These are phyloP conservation scores for Parauchenoglanis punctatus DNA, from an alignment of 2,797 vertebrate genomes.

Conservation along the genomic window DNA sequence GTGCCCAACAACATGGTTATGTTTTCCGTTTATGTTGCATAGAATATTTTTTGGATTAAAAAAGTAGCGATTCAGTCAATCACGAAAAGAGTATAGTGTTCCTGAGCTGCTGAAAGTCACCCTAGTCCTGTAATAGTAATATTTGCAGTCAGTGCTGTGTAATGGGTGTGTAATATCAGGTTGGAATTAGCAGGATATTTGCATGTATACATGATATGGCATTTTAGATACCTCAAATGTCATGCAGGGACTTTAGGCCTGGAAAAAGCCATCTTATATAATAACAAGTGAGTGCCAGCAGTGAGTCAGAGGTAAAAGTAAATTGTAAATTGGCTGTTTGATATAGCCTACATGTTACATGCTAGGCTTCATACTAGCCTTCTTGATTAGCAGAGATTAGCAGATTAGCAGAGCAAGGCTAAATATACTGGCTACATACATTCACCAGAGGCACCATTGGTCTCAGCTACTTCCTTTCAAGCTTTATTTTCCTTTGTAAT, in stretches of 20 bases:
- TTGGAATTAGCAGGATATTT: not conserved
- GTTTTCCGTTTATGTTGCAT: not conserved
- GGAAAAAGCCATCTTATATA: not conserved
- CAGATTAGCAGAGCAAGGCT: not conserved
- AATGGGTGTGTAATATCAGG: not conserved
- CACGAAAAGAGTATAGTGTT: not conserved
- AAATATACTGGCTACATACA: not conserved
- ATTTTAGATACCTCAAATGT: not conserved
- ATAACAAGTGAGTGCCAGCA: not conserved
- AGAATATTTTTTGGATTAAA: not conserved
- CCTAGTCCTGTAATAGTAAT: not conserved
- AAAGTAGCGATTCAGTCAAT: not conserved
- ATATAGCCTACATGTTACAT: not conserved
- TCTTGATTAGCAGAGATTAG: not conserved
- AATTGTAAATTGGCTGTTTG: not conserved
- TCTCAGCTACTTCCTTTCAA: not conserved
- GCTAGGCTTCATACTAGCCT: not conserved
- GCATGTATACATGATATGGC: not conserved
- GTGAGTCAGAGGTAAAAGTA: not conserved
- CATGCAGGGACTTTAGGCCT: not conserved
- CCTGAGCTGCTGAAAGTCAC: not conserved
- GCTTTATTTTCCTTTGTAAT: not conserved
- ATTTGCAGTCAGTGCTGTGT: not conserved
- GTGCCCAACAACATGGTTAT: slow-evolving; percentile 24
- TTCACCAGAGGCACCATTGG: not conserved